Evolutionary conservation across 2,888 invertebrate genomes (phyloP), one percentile per base, ranked within the genome.

Genomic region (Philopedon plagiatum): DNA sequence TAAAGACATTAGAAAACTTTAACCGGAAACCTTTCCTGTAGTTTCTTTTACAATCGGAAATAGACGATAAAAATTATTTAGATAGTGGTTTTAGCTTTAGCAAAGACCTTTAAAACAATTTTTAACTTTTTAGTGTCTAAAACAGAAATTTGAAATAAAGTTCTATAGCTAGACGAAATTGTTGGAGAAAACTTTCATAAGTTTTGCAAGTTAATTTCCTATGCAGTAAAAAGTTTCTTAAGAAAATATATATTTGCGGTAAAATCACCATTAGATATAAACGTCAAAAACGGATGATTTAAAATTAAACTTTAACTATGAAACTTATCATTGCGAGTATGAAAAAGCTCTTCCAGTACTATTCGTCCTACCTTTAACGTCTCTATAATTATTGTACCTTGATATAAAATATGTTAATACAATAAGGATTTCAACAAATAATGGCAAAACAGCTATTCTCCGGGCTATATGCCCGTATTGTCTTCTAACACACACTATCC

Each of bases 71-170:
- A 49, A 49, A 49, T 26, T 26, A 49, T 49, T 26, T 49, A 49
- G 5, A 49, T 49, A n/a, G 1, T 18, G 9, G 26, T 23, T 26
- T 49, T 13, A 49, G 49, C 13, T 26, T 0, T 13, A 26, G 23
- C 13, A 49, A 49, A 26, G 23, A 49, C 26, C 49, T 49, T 26
- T 5, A 26, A 49, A 46, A 13, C 49, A 26, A 49, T 49, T 23
- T 13, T 13, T 26, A 13, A 23, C 13, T 26, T 49, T 13, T 13
- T 49, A 26, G 7, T 26, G 49, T 49, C 49, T 13, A 8, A 19
- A 49, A n/a, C 49, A 49, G 49, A 49, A 49, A 49, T 49, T 49
- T 49, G 1, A 49, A 49, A 49, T 49, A 23, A n/a, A 49, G 49
- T 49, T 49, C 7, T 26, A n/a, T 13, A 49, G 49, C 13, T n/a